Evolutionary conservation across 2,113 vertebrate species (phyloP), one percentile per base, ranked within the genome.

Genomic region (Ciconia stormi): DNA sequence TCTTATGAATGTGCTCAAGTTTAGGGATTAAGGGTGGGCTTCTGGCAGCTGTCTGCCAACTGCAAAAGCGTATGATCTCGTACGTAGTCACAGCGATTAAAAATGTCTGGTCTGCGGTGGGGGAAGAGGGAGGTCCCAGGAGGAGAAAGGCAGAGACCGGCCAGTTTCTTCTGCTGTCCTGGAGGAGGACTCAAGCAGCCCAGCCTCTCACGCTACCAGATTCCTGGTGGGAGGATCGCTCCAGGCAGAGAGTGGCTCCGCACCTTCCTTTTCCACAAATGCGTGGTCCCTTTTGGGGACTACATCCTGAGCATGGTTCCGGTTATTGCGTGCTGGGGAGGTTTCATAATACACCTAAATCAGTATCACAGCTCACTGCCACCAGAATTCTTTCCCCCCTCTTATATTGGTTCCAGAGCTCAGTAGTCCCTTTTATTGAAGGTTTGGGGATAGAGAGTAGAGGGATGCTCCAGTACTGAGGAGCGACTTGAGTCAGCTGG

Each of bases 51-150:
- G 69, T 34, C 50, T 93, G 81, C 70, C 61, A 55, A 30, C 90
- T 82, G 73, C 34, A 56, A 3, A 59, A 80, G 21, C 3, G 30
- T 10, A 7, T 0, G 0, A 26, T 58, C 82, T 76, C 0, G 0
- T 42, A 1, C 7, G 52, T 53, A 47, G 20, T 71, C 53, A 22
- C 55, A 47, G 78, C 3, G 1, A 82, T 84, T 42, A 79, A 40
- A 69, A 11, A 18, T 16, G 23, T 84, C 73, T 95, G 77, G 15
- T 32, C 53, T 86, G 66, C 0, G 1, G 44, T 63, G 34, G 34
- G 23, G 40, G 34, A 47, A 59, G 46, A 53, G 25, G 55, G 81
- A 53, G 32, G 44, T 81, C 49, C 62, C 4, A 4, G 26, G 53
- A 83, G 49, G 36, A 61, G 49, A 13, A 72, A 42, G 49, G 47